Evolutionary conservation across 2,797 vertebrate species (phyloP).

Genomic region (Lagorchestes hirsutus): DNA sequence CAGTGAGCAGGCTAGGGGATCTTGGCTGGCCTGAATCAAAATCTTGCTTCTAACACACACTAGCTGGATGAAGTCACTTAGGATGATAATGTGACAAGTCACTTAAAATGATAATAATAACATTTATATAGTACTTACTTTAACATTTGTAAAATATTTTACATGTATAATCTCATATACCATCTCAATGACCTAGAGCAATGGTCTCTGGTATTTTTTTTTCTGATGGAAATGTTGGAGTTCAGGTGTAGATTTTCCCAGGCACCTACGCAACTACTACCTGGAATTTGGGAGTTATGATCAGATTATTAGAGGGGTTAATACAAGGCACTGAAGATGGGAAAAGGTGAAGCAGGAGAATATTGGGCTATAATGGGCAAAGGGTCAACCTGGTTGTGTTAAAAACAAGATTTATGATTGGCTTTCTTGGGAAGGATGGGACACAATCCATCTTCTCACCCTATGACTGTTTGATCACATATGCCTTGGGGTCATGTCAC

Average conservation of each 20-base stretch:
- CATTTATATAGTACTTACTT: neutral
- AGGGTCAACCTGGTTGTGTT: neutral
- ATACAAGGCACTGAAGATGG: neutral
- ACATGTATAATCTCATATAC: slow-evolving; percentile 14
- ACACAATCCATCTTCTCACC: neutral
- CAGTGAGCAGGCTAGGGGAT: neutral
- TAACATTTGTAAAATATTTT: neutral
- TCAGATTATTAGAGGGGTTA: neutral
- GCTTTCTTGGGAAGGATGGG: neutral
- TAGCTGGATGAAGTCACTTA: neutral
- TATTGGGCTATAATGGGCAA: neutral
- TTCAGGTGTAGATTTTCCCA: neutral
- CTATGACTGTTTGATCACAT: neutral
- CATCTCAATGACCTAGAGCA: neutral
- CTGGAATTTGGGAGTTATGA: neutral
- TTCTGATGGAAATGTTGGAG: neutral
- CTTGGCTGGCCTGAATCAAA: neutral
- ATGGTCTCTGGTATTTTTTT: neutral
- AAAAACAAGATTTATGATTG: neutral
- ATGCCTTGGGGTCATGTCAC: neutral
- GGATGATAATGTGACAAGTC: neutral
- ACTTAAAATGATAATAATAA: neutral
- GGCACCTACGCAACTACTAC: neutral
- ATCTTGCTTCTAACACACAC: neutral
- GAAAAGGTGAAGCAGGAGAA: neutral